These are phyloP conservation scores for Ameiurus melas DNA, from an alignment of 2,113 vertebrate species.

Conservation along the genomic window DNA sequence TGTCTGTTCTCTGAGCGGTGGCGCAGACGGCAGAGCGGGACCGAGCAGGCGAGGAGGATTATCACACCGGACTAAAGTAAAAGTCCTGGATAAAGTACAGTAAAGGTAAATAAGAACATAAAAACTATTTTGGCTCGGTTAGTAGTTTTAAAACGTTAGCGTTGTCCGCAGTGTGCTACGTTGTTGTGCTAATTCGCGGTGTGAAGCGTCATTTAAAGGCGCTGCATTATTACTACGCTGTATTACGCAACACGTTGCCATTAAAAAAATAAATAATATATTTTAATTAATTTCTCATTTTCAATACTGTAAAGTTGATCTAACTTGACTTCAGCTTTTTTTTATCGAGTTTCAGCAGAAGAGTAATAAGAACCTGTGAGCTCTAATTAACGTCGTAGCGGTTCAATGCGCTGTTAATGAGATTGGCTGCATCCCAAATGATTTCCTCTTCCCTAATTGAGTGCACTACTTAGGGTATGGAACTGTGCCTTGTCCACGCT, in stretches of 20 bases:
- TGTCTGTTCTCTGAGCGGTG: background rate
- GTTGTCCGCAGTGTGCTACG: background rate
- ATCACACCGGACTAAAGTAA: background rate
- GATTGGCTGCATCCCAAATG: background rate
- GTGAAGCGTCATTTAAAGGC: background rate
- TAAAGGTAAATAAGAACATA: conserved; percentile 17
- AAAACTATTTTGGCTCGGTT: background rate
- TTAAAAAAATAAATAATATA: background rate
- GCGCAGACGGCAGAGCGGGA: conserved; percentile 19
- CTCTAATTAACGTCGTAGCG: background rate
- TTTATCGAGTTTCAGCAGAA: background rate
- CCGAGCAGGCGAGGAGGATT: background rate
- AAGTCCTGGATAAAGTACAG: conserved; percentile 8
- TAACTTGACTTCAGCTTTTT: background rate
- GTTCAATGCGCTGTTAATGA: background rate
- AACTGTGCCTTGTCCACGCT: background rate
- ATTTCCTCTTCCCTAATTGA: background rate
- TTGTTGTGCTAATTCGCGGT: background rate
- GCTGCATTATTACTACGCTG: background rate
- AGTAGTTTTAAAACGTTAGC: background rate
- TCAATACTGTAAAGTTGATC: background rate
- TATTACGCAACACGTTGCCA: conserved; percentile 3
- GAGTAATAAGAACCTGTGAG: background rate
- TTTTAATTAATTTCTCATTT: background rate
- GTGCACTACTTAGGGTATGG: background rate